Base-by-base conservation (phyloP, 2,797 vertebrate species). In the Periophthalmus magnuspinnatus region DNA sequence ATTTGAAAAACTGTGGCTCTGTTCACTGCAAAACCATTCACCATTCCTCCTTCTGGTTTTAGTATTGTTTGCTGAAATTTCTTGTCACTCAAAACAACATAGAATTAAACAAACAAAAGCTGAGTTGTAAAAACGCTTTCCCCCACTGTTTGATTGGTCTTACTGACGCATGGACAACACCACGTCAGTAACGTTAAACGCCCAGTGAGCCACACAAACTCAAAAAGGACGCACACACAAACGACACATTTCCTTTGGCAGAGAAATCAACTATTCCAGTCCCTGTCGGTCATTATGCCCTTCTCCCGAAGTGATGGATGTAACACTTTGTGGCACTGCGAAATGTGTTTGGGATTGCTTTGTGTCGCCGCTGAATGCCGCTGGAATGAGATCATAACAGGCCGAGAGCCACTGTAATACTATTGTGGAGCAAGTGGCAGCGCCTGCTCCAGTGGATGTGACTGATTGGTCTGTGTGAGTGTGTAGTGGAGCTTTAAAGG, bases 311-410 rank as follows among this genome's bases (percentile, higher is more conserved):
- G 87, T 90, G 91, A 92, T 88, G 85, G 91, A 91, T 90, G 91
- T 84, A 89, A 89, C 86, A 85, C 87, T 90, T 90, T 90, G 86
- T 87, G 87, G 83, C 74, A 75, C 80, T 45, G 88, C 83, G 81
- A 83, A 89, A 92, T 90, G 89, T 89, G 90, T 89, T 88, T 90
- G 89, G 87, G 88, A 92, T 91, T 92, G 90, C 89, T 90, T 88
- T 82, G 88, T 89, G 85, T 84, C 86, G 75, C 73, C 71, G 87
- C 83, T 85, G 87, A 90, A 90, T 84, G 88, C 83, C 81, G 84
- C 78, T 84, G 82, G 87, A 91, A 91, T 88, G 87, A 90, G 87
- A 87, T 90, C 85, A 89, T 90, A 89, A 91, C 87, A 88, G 87
- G 84, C 83, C 85, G 81, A 84, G 89, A 88, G 89, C 85, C 82